These are phyloP conservation scores for Novumbra hubbsi DNA, from an alignment of 2,797 vertebrate species.

Conservation along the genomic window DNA sequence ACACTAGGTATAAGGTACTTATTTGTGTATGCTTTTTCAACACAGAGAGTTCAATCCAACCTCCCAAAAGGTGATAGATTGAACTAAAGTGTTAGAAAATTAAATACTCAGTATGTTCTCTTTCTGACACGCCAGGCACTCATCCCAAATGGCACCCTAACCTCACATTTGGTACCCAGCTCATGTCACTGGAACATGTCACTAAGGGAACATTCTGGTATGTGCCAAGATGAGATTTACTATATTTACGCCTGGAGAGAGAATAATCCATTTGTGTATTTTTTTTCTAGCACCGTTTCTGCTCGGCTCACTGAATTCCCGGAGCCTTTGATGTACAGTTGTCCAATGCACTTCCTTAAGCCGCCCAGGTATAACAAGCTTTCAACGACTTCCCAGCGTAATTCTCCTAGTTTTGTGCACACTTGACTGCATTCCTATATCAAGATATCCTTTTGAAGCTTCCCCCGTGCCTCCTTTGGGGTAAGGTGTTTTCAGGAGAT, in stretches of 20 bases:
- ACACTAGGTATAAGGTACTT: too few species aligned
- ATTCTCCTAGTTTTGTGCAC: conserved; percentile 31
- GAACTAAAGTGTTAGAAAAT: too few species aligned
- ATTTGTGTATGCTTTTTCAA: too few species aligned
- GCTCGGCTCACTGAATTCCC: conserved; percentile 51
- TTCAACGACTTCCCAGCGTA: conserved; percentile 38
- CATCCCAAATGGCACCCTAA: background rate
- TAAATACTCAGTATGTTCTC: background rate
- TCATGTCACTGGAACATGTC: background rate
- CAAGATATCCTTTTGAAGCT: conserved; percentile 62
- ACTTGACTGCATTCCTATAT: conserved; percentile 53
- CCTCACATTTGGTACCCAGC: background rate
- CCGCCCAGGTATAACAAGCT: conserved; percentile 53
- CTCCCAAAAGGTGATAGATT: background rate
- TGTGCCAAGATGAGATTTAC: conserved; percentile 16
- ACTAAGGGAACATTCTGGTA: background rate
- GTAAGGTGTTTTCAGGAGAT: conserved; percentile 66
- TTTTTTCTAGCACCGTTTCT: conserved; percentile 31
- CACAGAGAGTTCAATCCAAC: background rate
- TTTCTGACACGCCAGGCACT: background rate
- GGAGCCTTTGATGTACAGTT: conserved; percentile 63
- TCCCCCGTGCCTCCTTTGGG: conserved; percentile 40
- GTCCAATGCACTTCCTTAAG: conserved; percentile 60
- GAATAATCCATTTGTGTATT: conserved; percentile 59
- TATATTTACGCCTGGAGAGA: conserved; percentile 41